phyloP scores from a whole-genome alignment of 2,888 invertebrate species.

The Campoplex nolae region DNA sequence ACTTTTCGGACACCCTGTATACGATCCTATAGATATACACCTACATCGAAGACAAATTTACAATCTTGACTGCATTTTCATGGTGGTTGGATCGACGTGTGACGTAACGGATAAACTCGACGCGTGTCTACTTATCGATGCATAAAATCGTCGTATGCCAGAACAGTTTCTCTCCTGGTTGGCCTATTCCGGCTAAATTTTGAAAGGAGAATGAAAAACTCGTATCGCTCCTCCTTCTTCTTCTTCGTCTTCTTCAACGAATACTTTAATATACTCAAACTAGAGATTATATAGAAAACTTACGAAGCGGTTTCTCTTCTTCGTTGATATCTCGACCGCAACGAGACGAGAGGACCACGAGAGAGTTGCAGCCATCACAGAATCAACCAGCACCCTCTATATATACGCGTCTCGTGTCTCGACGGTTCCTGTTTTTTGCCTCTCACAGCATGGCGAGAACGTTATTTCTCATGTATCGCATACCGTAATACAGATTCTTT shows the following conservation, averaged over 20 bases:
- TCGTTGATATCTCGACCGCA: slow-evolving; percentile 24
- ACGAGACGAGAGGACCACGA: slow-evolving; percentile 22
- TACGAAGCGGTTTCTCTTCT: slow-evolving; percentile 15
- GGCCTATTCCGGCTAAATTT: slow-evolving; percentile 28
- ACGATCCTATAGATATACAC: neutral
- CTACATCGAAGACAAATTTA: neutral
- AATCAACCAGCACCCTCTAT: slow-evolving; percentile 32
- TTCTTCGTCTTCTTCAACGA: neutral
- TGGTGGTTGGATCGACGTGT: slow-evolving; percentile 10
- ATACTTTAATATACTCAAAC: slow-evolving; percentile 22
- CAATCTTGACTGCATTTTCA: slow-evolving; percentile 25
- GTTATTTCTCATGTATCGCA: slow-evolving; percentile 45
- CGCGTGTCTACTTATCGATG: slow-evolving; percentile 33
- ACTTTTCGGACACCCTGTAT: slow-evolving; percentile 8
- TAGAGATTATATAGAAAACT: slow-evolving; percentile 31
- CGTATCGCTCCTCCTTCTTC: neutral
- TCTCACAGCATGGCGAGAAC: slow-evolving; percentile 32
- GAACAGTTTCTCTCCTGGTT: slow-evolving; percentile 7
- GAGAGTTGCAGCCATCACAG: slow-evolving; percentile 38
- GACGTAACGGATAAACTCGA: slow-evolving; percentile 23
- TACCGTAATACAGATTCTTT: slow-evolving; percentile 1
- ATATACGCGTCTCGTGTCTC: slow-evolving; percentile 43
- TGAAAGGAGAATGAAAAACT: slow-evolving; percentile 38
- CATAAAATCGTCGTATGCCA: slow-evolving; percentile 33
- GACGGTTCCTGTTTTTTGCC: slow-evolving; percentile 46